Base-by-base conservation (phyloP, 2,113 vertebrate species). In the Gulo gulo region DNA sequence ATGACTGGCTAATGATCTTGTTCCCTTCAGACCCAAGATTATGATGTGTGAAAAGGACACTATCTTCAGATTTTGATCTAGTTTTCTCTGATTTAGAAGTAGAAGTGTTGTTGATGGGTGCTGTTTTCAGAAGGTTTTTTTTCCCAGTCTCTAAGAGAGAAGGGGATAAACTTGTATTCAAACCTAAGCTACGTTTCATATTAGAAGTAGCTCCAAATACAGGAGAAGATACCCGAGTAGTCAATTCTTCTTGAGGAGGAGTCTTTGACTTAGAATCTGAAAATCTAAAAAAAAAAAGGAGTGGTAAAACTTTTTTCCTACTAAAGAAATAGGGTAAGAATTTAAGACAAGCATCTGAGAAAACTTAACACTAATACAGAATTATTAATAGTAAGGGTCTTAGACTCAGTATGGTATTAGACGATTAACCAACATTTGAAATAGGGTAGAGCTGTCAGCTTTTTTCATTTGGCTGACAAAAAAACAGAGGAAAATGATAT, bases 1-100 rank as follows among this genome's bases (percentile, higher is more conserved):
- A 98, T 50, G 96, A 92, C 57, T 98, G 98, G 95, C 91, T 98
- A 97, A 98, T 98, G 88, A 98, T 93, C 0, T 98, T 98, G 45
- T 86, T 98, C 65, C 96, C 16, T 97, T 99, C 98, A 0, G 69
- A 96, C 82, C 96, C 98, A 89, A 98, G 97, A 88, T 97, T 98
- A 92, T 98, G 95, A 0, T 98, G 98, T 84, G 97, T 97, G 79
- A 98, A 98, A 98, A 98, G 98, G 80, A 97, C 96, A 95, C 97
- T 97, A 73, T 99, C 98, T 98, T 99, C 99, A 69, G 98, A 98
- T 98, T 99, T 98, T 97, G 98, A 97, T 95, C 98, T 98, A 61
- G 55, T 79, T 98, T 98, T 99, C 91, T 98, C 98, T 98, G 97
- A 88, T 93, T 96, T 98, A 80, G 97, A 98, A 97, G 81, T 80